Base-by-base conservation (phyloP, 2,113 vertebrate genomes). In the Lycocorax pyrrhopterus region DNA sequence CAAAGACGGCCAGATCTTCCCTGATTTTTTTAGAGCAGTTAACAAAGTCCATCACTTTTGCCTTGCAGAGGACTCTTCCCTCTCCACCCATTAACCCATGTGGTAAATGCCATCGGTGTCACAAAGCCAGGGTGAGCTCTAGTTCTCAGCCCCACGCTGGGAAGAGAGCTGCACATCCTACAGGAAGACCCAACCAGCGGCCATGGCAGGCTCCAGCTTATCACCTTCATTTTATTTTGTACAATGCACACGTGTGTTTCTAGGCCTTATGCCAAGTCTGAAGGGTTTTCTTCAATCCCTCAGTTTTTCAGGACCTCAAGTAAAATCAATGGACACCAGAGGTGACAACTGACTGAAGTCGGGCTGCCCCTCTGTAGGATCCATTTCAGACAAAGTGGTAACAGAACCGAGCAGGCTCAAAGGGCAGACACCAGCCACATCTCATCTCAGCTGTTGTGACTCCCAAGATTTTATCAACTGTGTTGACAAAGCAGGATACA, bases 401-500 rank as follows among this genome's bases (percentile, higher is more conserved):
- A 75, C 62, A 68, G 60, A 89, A 89, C 11, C 0, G 3, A 84
- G 60, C 4, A 29, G 84, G 35, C 17, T 62, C 27, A 29, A 39
- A 18, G 59, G 35, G 53, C 46, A 63, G 58, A 52, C 37, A 11
- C 21, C n/a, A 73, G 9, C 23, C 1, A 1, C 1, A 13, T 62
- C 29, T 27, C 53, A 79, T 3, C 47, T 33, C 35, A 35, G 68
- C 44, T 32, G 33, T 3, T 66, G 13, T 16, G 49, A 64, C 33
- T 44, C 27, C 20, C 30, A 22, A 32, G 53, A 76, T 17, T 69
- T 37, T 21, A 86, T 1, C 1, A 27, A 21, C 4, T 3, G 7
- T 5, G 16, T 8, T 3, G 4, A 39, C 33, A 32, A 15, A 67
- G 58, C 6, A 2, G 51, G 6, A 66, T 22, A 6, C 0, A 1